phyloP scores from a whole-genome alignment of 1,140 invertebrate species.

The Heterodera schachtii region DNA sequence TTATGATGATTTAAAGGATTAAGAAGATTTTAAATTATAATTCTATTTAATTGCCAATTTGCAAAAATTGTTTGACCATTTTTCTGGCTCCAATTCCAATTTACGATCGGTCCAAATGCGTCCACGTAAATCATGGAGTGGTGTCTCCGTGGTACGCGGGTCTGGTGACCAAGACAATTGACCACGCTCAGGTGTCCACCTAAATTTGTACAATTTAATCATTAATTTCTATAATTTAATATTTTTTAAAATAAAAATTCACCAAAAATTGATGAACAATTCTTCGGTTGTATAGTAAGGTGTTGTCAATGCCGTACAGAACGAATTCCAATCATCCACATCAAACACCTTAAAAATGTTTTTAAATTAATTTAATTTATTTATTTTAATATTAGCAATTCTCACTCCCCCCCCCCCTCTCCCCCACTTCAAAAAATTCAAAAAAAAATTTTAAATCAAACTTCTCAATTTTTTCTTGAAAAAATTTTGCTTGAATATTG shows the following conservation, averaged over 20 bases:
- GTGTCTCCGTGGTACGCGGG: slow-evolving; percentile 51
- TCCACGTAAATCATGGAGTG: slow-evolving; percentile 75
- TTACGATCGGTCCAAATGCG: slow-evolving; percentile 77
- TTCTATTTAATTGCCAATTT: background rate
- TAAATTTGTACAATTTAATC: slow-evolving; percentile 64
- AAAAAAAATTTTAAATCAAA: too few relatives aligned
- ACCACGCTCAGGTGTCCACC: slow-evolving; percentile 71
- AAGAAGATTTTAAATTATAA: too few relatives aligned
- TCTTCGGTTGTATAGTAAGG: slow-evolving; percentile 75
- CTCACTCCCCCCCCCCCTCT: too few relatives aligned
- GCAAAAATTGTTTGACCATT: slow-evolving; percentile 41
- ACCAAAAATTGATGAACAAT: slow-evolving; percentile 68
- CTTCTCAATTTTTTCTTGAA: too few relatives aligned
- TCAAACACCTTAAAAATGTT: slow-evolving; percentile 78
- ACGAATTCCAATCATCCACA: slow-evolving; percentile 99
- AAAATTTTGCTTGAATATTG: too few relatives aligned
- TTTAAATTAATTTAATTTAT: too few relatives aligned
- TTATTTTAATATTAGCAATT: too few relatives aligned
- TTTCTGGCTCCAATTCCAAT: slow-evolving; percentile 69
- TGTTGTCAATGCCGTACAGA: slow-evolving; percentile 83
- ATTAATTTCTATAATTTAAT: too few relatives aligned
- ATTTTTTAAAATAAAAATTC: background rate
- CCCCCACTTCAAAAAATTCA: too few relatives aligned
- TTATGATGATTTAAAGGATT: too few relatives aligned
- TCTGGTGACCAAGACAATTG: slow-evolving; percentile 62